Conservation (phyloP, 2,888 invertebrate species). For the Apantesis nais region DNA sequence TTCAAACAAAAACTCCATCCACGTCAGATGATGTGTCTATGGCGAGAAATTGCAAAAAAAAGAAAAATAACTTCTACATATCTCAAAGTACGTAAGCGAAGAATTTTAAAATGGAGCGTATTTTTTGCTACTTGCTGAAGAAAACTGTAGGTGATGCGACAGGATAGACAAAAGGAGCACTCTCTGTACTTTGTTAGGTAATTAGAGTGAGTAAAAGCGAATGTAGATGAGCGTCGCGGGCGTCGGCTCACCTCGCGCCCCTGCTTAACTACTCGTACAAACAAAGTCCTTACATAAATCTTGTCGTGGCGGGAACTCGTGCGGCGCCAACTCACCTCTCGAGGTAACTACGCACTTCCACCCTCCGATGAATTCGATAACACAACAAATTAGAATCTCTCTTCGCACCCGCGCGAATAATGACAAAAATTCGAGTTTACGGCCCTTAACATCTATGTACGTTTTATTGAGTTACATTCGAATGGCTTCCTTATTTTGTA, state of each 20-base stretch:
- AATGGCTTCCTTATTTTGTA: constrained; percentile 67
- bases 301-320: constrained; percentile 75
- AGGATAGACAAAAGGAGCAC: constrained; percentile 76
- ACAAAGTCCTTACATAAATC: constrained; percentile 86
- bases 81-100: constrained; percentile 62
- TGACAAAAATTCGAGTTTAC: constrained; percentile 68
- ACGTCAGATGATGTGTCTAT: constrained; percentile 84
- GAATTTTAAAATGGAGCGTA: constrained; percentile 77
- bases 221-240: constrained; percentile 77
- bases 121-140: constrained; percentile 72
- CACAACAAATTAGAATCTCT: constrained; percentile 74
- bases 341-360: constrained; percentile 69
- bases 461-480: constrained; percentile 64
- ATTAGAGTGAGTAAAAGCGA: constrained; percentile 71
- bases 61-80: constrained; percentile 68
- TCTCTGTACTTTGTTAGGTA: constrained; percentile 77
- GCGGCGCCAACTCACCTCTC: constrained; percentile 72
- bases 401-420: constrained; percentile 57
- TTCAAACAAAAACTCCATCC: constrained; percentile 83
- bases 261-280: constrained; percentile 82
- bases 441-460: constrained; percentile 60
- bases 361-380: constrained; percentile 73
- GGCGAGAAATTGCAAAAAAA: constrained; percentile 82
- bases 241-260: constrained; percentile 59
- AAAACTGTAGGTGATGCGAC: constrained; percentile 78